Base-by-base conservation (phyloP, 23 tunicate species). In the Botrylloides violaceus region DNA sequence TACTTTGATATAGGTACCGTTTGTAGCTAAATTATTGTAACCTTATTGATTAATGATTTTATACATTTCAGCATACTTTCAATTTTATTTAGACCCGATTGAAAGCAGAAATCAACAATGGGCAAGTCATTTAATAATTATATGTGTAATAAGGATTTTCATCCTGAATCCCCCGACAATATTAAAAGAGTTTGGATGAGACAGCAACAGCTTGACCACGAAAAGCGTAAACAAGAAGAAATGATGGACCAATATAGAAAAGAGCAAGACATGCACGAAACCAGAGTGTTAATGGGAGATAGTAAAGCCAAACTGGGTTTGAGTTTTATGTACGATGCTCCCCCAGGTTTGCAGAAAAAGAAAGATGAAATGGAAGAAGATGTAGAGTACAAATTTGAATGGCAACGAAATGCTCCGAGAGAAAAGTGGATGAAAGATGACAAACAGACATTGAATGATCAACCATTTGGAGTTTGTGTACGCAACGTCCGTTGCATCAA, bases 81-180 rank as follows among this genome's bases (percentile, higher is more conserved):
- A n/a, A n/a, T n/a, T n/a, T n/a, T 43, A 43, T 43, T 43, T 9
- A 43, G 12, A 43, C 15, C 53, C 9, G 15, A 43, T 7, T 15
- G 15, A 43, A 9, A 43, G 15, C 53, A 43, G 15, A 28, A n/a
- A n/a, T n/a, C n/a, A n/a, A n/a, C n/a, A 47, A 93, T 93, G 98
- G 98, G 98, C 43, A 93, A 93, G 65, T 93, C 98, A 30, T 93
- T 70, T 62, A 81, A 93, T 73, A 93, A 93, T 60, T 93, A 85
- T 77, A 93, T 93, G 98, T 93, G 98, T 62, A 93, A 93, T 47
- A 93, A 93, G 89, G 92, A 85, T 77, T 93, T 93, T 60, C 98
- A 93, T 85, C 98, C 98, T 56, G 72, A 94, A n/a, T 85, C 98
- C 38, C 61, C 83, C 34, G 94, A 93, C 50, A 93, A 93, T 76